Evolutionary conservation across 2,888 invertebrate species (phyloP).

Genomic region (Metalampra italica): DNA sequence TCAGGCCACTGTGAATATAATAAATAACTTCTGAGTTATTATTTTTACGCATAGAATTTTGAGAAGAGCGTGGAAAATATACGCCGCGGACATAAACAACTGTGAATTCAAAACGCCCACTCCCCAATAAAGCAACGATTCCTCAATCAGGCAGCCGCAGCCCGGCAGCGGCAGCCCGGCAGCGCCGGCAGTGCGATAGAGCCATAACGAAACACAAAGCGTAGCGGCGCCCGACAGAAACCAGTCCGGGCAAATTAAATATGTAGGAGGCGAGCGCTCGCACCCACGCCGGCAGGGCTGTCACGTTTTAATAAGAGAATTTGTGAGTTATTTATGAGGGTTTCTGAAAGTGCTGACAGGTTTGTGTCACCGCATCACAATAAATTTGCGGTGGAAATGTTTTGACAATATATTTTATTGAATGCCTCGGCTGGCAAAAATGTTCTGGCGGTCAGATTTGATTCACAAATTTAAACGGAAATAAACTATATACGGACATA

Average conservation of each 20-base stretch:
- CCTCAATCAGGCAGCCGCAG: constrained; percentile 11
- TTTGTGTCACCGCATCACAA: not conserved
- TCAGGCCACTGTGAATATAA: no score
- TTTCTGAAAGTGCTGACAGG: constrained; percentile 2
- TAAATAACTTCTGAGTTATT: no score
- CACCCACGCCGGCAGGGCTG: constrained; percentile 40
- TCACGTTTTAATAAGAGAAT: constrained; percentile 10
- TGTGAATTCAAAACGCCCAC: constrained; percentile 4
- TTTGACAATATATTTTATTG: not conserved
- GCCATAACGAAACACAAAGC: constrained; percentile 75
- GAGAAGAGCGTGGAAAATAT: not conserved
- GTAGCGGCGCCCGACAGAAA: constrained; percentile 66
- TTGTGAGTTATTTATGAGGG: constrained; percentile 2
- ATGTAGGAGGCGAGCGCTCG: constrained; percentile 72
- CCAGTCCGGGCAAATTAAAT: constrained; percentile 77
- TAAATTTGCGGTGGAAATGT: not conserved
- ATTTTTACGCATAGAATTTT: not conserved
- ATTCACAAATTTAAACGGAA: no score
- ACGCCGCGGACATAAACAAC: constrained; percentile 2
- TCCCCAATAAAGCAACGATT: constrained; percentile 7
- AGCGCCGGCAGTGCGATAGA: constrained; percentile 51
- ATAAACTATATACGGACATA: no score
- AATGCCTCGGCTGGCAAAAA: no score
- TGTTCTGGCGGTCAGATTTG: no score
- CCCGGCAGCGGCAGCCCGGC: constrained; percentile 21